A percentile compares a stretch with the other conserved stretches of the same genome.
Conservation (phyloP, 2,888 invertebrate species). For the Drosophila vallismaia region DNA sequence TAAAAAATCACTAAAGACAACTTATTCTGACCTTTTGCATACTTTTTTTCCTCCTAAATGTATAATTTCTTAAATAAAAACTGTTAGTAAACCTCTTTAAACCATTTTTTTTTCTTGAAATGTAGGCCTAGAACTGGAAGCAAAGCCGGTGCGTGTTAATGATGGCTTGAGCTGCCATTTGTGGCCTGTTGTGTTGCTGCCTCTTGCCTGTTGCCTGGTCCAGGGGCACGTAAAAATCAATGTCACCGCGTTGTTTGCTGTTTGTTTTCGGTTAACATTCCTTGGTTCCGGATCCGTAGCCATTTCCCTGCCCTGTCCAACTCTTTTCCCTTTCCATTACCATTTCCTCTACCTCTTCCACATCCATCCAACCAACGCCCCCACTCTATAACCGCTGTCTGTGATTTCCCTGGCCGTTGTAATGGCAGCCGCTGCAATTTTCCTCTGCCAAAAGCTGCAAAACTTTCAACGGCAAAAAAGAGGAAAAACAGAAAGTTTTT, state of each 20-base stretch:
- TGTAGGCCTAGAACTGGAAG: slow-evolving; percentile 16
- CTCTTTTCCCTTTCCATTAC: background rate
- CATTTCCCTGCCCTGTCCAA: slow-evolving; percentile 32
- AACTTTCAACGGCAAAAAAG: slow-evolving; percentile 70
- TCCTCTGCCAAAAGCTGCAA: slow-evolving; percentile 62
- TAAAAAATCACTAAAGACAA: too few species aligned
- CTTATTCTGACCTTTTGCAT: too few species aligned
- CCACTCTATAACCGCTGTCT: slow-evolving; percentile 18
- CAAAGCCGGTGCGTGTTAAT: slow-evolving; percentile 69
- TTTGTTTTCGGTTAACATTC: slow-evolving; percentile 76
- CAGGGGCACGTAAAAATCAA: slow-evolving; percentile 68
- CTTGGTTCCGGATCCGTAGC: slow-evolving; percentile 69
- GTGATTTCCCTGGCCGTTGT: slow-evolving; percentile 67
- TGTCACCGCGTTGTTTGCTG: slow-evolving; percentile 75
- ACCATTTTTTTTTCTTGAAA: background rate
- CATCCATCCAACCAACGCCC: background rate
- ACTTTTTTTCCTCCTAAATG: too few species aligned
- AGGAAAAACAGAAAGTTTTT: slow-evolving; percentile 72
- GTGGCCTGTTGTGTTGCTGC: slow-evolving; percentile 55
- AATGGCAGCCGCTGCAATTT: slow-evolving; percentile 71
- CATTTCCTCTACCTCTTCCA: background rate
- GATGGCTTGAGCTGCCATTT: slow-evolving; percentile 74
- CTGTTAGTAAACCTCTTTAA: background rate
- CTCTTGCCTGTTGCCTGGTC: slow-evolving; percentile 26
- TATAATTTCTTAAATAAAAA: too few species aligned